Evolutionary conservation across 2,888 invertebrate genomes (phyloP), one percentile per base, ranked within the genome.

Genomic region (Lutraria lutraria): DNA sequence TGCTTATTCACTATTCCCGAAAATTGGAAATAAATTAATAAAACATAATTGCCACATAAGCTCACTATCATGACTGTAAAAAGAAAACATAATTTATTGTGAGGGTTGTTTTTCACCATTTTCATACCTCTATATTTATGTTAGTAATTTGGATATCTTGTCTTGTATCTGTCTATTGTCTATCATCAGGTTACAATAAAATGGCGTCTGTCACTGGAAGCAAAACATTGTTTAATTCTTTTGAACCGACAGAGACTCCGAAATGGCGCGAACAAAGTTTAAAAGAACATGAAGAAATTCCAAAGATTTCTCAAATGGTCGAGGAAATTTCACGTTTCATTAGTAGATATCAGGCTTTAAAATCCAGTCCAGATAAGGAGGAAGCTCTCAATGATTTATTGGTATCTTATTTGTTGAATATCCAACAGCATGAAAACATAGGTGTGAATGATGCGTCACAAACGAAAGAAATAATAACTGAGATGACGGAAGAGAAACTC

Each of bases 241-340:
- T 87, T 72, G 72, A 82, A 34, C 87, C 82, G 15, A 87, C 87
- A 31, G 82, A 87, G 21, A 53, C 12, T 12, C 87, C 87, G 8
- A 29, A 19, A 87, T 87, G 87, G 87, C 29, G 87, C n/a, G 34
- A 16, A 43, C 34, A 31, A 12, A 16, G 63, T 13, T 16, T 19
- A 0, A 54, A 3, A 1, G 43, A 43, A 43, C 43, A 43, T 43
- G 43, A 8, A 43, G 43, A 43, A 43, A 56, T 82, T 72, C 87
- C 87, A 16, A n/a, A 53, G 6, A 76, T 87, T 29, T 76, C 82
- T 19, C 25, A 87, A 31, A 87, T 87, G 87, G 25, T 87, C 25
- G 29, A 52, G 0, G 87, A 82, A 13, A 87, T 87, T 54, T 52
- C 53, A 4, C 25, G 3, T 0, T 87, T 76, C 34, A 25, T 43